These are phyloP conservation scores for Anagrus nilaparvatae DNA, from an alignment of 1,140 invertebrate species.

Conservation along the genomic window DNA sequence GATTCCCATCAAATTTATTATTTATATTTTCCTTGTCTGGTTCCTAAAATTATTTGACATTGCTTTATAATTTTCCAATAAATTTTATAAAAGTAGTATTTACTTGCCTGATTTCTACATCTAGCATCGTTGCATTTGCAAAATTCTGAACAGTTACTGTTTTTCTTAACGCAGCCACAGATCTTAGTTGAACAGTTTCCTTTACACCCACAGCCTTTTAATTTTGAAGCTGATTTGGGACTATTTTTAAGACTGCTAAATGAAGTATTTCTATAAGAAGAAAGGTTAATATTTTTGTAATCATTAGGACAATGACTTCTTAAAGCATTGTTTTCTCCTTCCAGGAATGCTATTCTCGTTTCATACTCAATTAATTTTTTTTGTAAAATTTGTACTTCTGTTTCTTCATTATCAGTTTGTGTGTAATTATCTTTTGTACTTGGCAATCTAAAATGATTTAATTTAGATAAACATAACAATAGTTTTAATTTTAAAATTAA, in stretches of 20 bases:
- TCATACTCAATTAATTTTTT: constrained; percentile 2
- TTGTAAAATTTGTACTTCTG: constrained; percentile 3
- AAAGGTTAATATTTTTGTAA: not conserved
- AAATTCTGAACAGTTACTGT: constrained; percentile 11
- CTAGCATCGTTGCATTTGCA: constrained; percentile 20
- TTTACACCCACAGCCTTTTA: constrained; percentile 32
- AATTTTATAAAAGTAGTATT: not conserved
- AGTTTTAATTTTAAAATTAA: no score
- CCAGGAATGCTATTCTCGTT: not conserved
- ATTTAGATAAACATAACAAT: no score
- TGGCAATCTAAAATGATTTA: no score
- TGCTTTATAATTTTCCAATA: not conserved
- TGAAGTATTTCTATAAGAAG: not conserved
- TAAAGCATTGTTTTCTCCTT: constrained; percentile 5
- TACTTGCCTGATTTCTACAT: constrained; percentile 26
- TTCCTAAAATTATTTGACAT: not conserved
- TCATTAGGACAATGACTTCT: not conserved
- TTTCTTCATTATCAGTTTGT: no score
- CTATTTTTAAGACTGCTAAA: not conserved
- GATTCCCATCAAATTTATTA: not conserved
- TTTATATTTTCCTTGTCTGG: constrained; percentile 3
- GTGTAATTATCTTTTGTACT: no score
- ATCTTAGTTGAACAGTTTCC: constrained; percentile 18
- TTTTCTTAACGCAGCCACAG: constrained; percentile 26
- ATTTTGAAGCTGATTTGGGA: constrained; percentile 59